Evolutionary conservation across 2,797 vertebrate species (phyloP), one percentile per base, ranked within the genome.

Genomic region (Diplodus sargus): DNA sequence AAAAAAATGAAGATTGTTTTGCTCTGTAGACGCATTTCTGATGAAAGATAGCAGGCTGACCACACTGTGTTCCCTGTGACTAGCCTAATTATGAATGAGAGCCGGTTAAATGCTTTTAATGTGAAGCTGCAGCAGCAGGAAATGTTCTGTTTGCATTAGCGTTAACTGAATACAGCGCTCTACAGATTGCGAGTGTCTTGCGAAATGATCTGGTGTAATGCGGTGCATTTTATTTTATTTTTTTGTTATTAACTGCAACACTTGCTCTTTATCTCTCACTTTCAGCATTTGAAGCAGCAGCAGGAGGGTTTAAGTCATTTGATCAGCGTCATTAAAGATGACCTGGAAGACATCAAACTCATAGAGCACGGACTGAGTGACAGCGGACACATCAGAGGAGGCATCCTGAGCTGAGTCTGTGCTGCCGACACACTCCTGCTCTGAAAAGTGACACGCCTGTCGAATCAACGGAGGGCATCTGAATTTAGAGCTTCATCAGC

Each of bases 251-350:
- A 30, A 65, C 70, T 76, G 8, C 45, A 53, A 25, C 47, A 20
- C 20, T 48, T 59, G 67, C 23, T 25, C 4, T 11, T 81, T 61
- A 0, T 59, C 7, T 70, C 48, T 86, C 76, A 22, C 57, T 65
- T 76, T 59, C 91, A 99, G 98, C 98, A 99, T 89, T 91, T 99
- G 88, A 99, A 99, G 90, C 98, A 99, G 84, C 97, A 99, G 74
- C 98, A 99, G 84, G 98, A 99, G 54, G 98, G 98, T 45, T 92
- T 99, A 73, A 98, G 97, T 92, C 98, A 99, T 89, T 90, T 99
- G 78, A 99, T 99, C 78, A 96, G 96, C 56, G 98, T 99, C 80
- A 97, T 99, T 82, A 99, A 98, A 90, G 98, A 99, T 42, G 97
- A 99, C 79, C 82, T 99, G 92, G 98, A 99, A 75, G 98, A 99